phyloP scores from a whole-genome alignment of 2,113 vertebrate genomes.

The Malurus melanocephalus region DNA sequence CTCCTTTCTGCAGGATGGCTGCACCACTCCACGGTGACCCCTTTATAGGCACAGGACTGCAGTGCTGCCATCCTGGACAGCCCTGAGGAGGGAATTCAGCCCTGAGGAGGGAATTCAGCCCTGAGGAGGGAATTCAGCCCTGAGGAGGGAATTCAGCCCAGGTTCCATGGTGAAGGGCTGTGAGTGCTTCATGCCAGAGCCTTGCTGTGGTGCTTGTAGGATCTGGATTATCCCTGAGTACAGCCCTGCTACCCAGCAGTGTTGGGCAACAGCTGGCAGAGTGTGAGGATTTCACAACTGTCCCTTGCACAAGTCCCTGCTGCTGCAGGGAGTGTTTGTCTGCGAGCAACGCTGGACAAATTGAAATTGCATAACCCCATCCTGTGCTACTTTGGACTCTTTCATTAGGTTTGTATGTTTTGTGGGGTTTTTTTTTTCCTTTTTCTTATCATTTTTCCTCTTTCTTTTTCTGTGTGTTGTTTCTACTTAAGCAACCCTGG shows the following conservation, averaged over 20 bases:
- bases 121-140: background rate
- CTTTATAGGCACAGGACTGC: background rate
- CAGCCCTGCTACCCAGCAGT: background rate
- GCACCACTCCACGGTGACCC: background rate
- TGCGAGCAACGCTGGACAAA: conserved; percentile 12
- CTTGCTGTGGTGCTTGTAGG: background rate
- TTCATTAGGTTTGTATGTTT: background rate
- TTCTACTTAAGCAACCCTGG: background rate
- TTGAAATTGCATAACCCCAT: conserved; percentile 43
- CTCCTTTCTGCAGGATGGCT: background rate
- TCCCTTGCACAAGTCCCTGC: conserved; percentile 22
- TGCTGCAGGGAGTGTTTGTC: conserved; percentile 27
- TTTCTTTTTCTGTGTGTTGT: background rate
- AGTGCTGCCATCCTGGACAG: background rate
- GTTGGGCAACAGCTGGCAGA: conserved; percentile 49
- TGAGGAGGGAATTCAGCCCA: background rate
- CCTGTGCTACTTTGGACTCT: conserved; percentile 19
- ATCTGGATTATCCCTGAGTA: background rate
- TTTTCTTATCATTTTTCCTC: background rate
- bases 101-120: background rate
- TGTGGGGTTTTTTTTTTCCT: background rate
- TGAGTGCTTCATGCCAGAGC: background rate
- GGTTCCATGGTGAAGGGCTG: background rate
- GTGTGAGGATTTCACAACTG: background rate
- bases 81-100: background rate